Evolutionary conservation across 1,140 invertebrate species (phyloP).

Genomic region (Drosophila oshimai): DNA sequence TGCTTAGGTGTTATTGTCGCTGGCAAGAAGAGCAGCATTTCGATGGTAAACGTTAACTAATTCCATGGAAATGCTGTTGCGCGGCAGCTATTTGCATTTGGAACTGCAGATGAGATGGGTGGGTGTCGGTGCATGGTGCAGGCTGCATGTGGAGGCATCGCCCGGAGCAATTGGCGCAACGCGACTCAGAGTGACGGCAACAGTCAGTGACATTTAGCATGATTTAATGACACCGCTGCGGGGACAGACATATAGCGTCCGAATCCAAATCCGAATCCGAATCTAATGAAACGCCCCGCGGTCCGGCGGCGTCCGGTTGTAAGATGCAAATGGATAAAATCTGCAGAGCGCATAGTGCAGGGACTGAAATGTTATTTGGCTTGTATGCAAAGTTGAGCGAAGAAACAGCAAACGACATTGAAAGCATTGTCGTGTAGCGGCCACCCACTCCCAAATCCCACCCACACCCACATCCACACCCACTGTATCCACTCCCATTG

Average conservation of each 20-base stretch:
- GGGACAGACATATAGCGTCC: conserved; percentile 25
- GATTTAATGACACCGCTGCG: conserved; percentile 73
- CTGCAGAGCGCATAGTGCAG: conserved; percentile 5
- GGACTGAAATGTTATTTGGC: conserved; percentile 65
- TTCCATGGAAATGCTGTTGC: conserved; percentile 73
- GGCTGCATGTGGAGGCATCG: no score
- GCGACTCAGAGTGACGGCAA: conserved; percentile 57
- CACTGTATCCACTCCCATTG: neutral
- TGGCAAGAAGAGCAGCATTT: conserved; percentile 35
- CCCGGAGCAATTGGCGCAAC: conserved; percentile 37
- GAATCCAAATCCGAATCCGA: neutral
- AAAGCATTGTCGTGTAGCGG: conserved; percentile 67
- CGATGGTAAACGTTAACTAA: conserved; percentile 79
- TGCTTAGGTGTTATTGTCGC: conserved; percentile 30
- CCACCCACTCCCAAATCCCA: conserved; percentile 1
- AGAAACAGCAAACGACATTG: conserved; percentile 37
- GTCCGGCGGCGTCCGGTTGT: conserved; percentile 40
- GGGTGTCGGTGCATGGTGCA: conserved; percentile 52
- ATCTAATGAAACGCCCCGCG: conserved; percentile 48
- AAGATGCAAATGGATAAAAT: conserved; percentile 72
- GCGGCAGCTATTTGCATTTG: conserved; percentile 70
- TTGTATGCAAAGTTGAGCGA: conserved; percentile 44
- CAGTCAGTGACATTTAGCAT: conserved; percentile 76
- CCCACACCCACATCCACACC: neutral
- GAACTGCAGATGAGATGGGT: conserved; percentile 24